These are phyloP conservation scores for Eupeodes luniger DNA, from an alignment of 2,888 invertebrate species.

Conservation along the genomic window DNA sequence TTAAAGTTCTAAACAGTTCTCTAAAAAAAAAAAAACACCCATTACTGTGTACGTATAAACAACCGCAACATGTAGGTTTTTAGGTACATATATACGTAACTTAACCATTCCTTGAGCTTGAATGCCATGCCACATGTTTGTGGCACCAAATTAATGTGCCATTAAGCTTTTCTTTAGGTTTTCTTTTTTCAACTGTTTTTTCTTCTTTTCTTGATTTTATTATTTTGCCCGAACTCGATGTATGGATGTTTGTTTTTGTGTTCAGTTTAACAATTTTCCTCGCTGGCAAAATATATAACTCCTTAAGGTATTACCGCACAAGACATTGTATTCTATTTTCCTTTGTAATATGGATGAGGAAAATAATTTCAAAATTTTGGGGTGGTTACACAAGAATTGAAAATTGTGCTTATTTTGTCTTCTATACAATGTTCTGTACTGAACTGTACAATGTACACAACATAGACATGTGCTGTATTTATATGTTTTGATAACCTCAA, in stretches of 20 bases:
- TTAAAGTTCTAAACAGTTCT: too few species aligned
- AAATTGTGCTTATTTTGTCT: conserved; percentile 3
- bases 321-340: background rate
- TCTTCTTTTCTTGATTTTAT: background rate
- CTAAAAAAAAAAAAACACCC: too few species aligned
- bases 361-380: conserved; percentile 42
- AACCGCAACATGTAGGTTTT: conserved; percentile 15
- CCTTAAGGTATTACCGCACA: conserved; percentile 7
- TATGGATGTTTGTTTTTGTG: conserved; percentile 41
- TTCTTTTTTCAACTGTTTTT: background rate
- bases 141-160: conserved; percentile 73
- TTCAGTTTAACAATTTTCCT: conserved; percentile 17
- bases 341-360: conserved; percentile 6
- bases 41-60: too few species aligned
- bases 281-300: conserved; percentile 12
- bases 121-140: conserved; percentile 64
- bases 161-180: conserved; percentile 64
- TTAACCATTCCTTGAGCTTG: conserved; percentile 20
- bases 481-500: too few species aligned
- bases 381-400: background rate
- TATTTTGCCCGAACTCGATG: background rate
- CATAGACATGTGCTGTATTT: too few species aligned
- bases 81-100: conserved; percentile 17
- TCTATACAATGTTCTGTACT: background rate
- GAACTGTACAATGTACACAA: background rate